Conservation (phyloP, 1,140 invertebrate genomes). For the Formica selysi region DNA sequence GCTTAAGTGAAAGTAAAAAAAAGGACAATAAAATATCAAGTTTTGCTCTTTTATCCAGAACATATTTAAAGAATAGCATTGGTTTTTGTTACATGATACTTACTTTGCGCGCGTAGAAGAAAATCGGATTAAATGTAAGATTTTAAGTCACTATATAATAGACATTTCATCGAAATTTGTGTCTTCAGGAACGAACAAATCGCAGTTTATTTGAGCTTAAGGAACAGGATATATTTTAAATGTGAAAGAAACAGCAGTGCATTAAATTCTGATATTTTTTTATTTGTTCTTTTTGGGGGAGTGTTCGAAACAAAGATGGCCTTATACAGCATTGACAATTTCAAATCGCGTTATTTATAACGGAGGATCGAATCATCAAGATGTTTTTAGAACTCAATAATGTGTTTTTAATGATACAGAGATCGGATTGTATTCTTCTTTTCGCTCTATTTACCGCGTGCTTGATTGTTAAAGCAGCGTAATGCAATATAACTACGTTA, state of each 20-base stretch:
- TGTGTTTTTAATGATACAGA: constrained; percentile 20
- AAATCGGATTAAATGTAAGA: constrained; percentile 1
- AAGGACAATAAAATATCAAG: neutral
- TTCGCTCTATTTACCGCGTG: constrained; percentile 36
- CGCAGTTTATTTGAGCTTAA: neutral
- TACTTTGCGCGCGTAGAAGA: neutral
- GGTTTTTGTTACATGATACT: neutral
- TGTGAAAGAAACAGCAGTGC: neutral
- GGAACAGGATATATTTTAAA: neutral
- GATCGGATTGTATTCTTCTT: constrained; percentile 29
- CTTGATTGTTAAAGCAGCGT: constrained; percentile 7
- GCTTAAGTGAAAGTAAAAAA: neutral
- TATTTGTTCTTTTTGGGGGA: constrained; percentile 36
- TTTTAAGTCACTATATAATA: neutral
- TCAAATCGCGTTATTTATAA: neutral
- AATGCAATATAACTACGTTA: constrained; percentile 26
- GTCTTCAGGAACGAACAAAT: neutral
- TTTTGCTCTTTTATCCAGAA: neutral
- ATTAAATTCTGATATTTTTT: constrained; percentile 40
- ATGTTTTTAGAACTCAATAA: neutral
- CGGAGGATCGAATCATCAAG: neutral
- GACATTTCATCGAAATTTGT: neutral
- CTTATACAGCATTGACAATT: constrained; percentile 28
- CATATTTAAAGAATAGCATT: neutral
- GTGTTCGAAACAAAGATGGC: constrained; percentile 41